Evolutionary conservation across 2,797 vertebrate genomes (phyloP).

Genomic region (Phataginus tetradactyla): DNA sequence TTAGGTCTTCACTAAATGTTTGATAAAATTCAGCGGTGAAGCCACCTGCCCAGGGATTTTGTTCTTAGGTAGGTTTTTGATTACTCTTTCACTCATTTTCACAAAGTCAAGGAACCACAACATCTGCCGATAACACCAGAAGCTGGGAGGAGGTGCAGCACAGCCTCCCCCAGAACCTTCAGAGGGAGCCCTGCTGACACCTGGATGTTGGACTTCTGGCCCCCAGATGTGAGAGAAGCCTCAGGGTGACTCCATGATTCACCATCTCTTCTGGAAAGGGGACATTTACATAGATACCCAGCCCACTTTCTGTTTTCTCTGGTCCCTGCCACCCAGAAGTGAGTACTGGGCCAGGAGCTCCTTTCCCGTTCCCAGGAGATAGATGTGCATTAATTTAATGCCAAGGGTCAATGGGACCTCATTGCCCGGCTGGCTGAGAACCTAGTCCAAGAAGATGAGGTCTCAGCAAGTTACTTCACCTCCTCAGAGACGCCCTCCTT

Average conservation of each 20-base stretch:
- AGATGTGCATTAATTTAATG: not conserved
- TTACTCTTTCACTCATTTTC: not conserved
- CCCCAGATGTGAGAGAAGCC: not conserved
- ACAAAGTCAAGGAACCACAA: not conserved
- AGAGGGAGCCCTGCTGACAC: no score
- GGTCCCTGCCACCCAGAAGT: not conserved
- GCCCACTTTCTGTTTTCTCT: not conserved
- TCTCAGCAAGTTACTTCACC: not conserved
- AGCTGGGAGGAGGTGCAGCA: not conserved
- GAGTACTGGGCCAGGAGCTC: not conserved
- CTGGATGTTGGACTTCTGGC: not conserved
- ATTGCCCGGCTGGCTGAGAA: rapidly evolving
- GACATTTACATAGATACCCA: not conserved
- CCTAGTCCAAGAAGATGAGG: not conserved
- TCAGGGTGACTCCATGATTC: not conserved
- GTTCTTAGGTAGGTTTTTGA: not conserved
- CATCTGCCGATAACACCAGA: not conserved
- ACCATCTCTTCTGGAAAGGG: not conserved
- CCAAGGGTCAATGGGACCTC: no score
- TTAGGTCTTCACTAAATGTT: no score
- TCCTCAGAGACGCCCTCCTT: not conserved
- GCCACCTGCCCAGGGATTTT: no score
- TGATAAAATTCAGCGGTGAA: no score
- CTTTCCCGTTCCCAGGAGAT: not conserved
- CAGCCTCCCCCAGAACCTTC: not conserved